Evolutionary conservation across 1,140 invertebrate species (phyloP), one percentile per base, ranked within the genome.

Genomic region (Hyphantria cunea): DNA sequence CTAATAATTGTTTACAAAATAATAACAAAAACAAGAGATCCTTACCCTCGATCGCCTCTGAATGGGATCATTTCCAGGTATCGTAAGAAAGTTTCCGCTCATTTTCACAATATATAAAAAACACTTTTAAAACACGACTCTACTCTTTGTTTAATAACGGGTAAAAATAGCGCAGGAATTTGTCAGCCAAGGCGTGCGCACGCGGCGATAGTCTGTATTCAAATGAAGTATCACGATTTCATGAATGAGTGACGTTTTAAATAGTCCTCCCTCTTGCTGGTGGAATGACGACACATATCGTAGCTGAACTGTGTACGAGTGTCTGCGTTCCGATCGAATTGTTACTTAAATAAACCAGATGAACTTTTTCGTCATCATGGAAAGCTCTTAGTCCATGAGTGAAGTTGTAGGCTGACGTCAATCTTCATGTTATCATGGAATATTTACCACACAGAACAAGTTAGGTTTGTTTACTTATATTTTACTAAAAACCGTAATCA

Each of bases 171-270:
- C 62, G 59, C 1, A 68, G 49, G 9, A 53, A 14, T 58, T 66
- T 13, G 34, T 54, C 49, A 66, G 55, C 71, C 44, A 56, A 52
- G n/a, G 64, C 87, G 84, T 87, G 80, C 76, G 80, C 80, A 83
- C 80, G 65, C 76, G 69, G 54, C 75, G 71, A 54, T 74, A 71
- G 63, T 74, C 72, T 67, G 60, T 74, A 32, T 70, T 69, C 56
- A 51, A 87, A 82, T 90, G 83, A 61, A 78, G 72, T 67, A 65
- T 42, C 34, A 60, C 50, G 51, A 69, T 69, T 76, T 89, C 80
- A 87, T 90, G 87, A 90, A 90, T 90, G 87, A 67, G 72, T 90
- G 87, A 90, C 87, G 87, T 84, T 80, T 84, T 80, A 84, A 83
- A 85, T 86, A 85, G 70, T 68, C 65, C 60, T 64, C 75, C 64